Evolutionary conservation across 2,888 invertebrate genomes (phyloP).

Genomic region (Itoplectis maculator): DNA sequence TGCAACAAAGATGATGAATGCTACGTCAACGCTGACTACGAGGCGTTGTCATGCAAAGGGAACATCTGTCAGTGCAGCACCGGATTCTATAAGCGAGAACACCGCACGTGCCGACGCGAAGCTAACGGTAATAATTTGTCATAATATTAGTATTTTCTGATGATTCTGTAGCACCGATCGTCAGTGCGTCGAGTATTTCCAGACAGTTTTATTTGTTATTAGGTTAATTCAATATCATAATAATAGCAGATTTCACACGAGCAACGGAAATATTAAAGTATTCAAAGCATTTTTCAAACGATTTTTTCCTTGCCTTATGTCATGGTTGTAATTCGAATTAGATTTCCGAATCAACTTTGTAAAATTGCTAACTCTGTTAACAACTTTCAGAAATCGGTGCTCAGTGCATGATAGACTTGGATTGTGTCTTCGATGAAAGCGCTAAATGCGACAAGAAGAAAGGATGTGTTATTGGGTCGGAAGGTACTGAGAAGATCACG

Average conservation of each 20-base stretch:
- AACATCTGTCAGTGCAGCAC: conserved; percentile 75
- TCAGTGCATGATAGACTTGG: conserved; percentile 72
- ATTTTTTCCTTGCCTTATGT: background rate
- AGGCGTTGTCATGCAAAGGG: conserved; percentile 73
- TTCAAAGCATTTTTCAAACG: background rate
- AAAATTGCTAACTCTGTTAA: background rate
- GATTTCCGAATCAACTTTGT: background rate
- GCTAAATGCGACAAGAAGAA: conserved; percentile 66
- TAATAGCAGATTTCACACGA: background rate
- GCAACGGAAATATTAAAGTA: background rate
- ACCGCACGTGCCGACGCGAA: conserved; percentile 78
- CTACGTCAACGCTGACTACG: conserved; percentile 75
- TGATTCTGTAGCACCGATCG: background rate
- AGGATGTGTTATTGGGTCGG: conserved; percentile 36
- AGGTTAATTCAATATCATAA: background rate
- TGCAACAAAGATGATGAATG: conserved; percentile 77
- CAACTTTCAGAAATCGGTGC: conserved; percentile 51
- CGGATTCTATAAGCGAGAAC: conserved; percentile 80
- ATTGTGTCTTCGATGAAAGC: conserved; percentile 72
- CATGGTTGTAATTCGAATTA: background rate
- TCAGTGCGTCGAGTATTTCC: background rate
- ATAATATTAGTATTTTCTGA: background rate
- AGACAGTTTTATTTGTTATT: too few species aligned
- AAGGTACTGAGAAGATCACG: background rate
- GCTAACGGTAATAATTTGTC: conserved; percentile 67